Conservation (phyloP, 2,113 vertebrate species). For the Albula goreensis region DNA sequence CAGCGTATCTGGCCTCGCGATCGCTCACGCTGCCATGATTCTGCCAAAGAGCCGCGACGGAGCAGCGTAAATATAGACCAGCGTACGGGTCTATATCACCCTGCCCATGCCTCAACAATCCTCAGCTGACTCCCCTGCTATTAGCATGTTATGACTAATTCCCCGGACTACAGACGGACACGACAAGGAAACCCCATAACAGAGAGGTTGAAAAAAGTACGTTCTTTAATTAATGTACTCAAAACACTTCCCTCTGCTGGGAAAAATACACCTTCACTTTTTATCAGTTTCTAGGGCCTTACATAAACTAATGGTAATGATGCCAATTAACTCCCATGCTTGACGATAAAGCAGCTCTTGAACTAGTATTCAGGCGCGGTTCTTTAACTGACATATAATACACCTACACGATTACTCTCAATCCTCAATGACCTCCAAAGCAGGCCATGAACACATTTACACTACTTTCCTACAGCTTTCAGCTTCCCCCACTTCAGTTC, state of each 20-base stretch:
- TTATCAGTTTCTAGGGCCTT: background rate
- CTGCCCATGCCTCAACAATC: background rate
- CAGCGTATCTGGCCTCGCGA: conserved; percentile 52
- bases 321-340: background rate
- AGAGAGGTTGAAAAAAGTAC: background rate
- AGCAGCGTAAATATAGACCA: conserved; percentile 31
- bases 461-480: too few species aligned
- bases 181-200: background rate
- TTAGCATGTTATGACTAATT: background rate
- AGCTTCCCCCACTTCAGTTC: too few species aligned
- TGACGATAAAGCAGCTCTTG: background rate
- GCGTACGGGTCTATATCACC: background rate
- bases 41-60: conserved; percentile 35
- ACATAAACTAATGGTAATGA: too few species aligned
- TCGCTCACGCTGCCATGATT: conserved; percentile 44
- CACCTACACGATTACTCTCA: too few species aligned
- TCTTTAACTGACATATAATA: too few species aligned
- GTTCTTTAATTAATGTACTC: background rate
- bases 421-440: too few species aligned
- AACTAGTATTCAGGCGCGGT: background rate
- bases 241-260: too few species aligned
- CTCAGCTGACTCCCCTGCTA: too few species aligned
- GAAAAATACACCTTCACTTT: background rate
- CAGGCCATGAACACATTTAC: too few species aligned
- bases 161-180: background rate